Percentiles rank a stretch among this genome's conserved stretches.
These are phyloP conservation scores for Slavum lentiscoides DNA, from an alignment of 2,888 invertebrate species.

Conservation along the genomic window DNA sequence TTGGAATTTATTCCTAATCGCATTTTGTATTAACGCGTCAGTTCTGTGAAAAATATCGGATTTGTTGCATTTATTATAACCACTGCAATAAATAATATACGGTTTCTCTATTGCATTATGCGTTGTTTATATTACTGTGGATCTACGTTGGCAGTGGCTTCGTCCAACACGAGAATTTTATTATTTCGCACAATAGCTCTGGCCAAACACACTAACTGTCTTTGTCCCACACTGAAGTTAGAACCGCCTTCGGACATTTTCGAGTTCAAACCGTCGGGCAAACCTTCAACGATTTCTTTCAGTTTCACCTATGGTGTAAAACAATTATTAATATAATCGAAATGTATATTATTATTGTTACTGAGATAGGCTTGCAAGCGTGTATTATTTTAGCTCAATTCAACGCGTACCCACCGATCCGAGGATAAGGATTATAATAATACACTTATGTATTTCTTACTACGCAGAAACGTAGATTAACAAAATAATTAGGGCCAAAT, in stretches of 20 bases:
- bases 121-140: conserved; percentile 66
- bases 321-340: neutral
- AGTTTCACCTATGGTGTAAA: conserved; percentile 69
- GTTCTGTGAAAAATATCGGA: conserved; percentile 64
- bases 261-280: conserved; percentile 68
- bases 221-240: conserved; percentile 87
- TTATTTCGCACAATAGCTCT: conserved; percentile 84
- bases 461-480: no score
- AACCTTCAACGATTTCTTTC: conserved; percentile 68
- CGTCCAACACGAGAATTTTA: conserved; percentile 83
- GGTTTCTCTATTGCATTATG: conserved; percentile 70
- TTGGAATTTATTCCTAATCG: conserved; percentile 77
- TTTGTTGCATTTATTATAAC: conserved; percentile 66
- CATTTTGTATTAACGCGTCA: conserved; percentile 80
- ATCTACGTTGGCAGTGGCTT: conserved; percentile 94
- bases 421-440: no score
- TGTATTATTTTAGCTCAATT: no score
- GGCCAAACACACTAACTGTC: conserved; percentile 87
- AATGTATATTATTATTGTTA: neutral
- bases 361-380: no score
- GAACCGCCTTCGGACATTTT: conserved; percentile 76
- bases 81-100: no score
- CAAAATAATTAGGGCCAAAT: no score
- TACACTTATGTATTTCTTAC: no score
- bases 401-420: no score